A percentile compares a stretch with the other conserved stretches of the same genome.
Evolutionary conservation across 2,797 vertebrate genomes (phyloP).

Genomic region (Amniataba percoides): DNA sequence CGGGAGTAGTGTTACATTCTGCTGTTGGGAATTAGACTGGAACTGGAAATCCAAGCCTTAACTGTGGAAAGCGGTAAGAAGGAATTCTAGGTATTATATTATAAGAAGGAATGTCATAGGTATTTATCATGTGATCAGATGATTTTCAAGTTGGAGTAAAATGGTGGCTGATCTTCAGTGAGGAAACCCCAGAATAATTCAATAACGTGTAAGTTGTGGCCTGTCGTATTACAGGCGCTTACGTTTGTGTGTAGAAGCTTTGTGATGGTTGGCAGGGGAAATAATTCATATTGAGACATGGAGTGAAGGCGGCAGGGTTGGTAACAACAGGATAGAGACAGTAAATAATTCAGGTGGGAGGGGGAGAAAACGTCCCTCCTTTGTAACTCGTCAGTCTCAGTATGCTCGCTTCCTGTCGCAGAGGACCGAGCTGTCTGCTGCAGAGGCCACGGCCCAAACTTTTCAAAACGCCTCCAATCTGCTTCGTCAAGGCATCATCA

Average conservation of each 20-base stretch:
- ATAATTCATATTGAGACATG: slow-evolving; percentile 13
- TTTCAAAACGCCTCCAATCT: slow-evolving; percentile 16
- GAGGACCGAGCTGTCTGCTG: slow-evolving; percentile 1
- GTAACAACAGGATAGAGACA: background rate
- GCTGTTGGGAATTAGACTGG: slow-evolving; percentile 20
- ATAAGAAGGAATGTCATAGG: too few species aligned
- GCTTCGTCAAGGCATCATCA: slow-evolving; percentile 27
- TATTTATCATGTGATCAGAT: too few species aligned
- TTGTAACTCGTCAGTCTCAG: background rate
- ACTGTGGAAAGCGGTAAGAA: background rate
- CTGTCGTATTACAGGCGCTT: slow-evolving; percentile 1
- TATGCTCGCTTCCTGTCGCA: background rate
- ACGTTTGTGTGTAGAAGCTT: background rate
- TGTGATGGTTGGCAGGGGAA: background rate
- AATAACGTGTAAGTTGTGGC: background rate
- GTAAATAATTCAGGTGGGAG: background rate
- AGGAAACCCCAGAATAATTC: background rate
- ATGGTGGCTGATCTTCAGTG: background rate
- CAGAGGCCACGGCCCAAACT: background rate
- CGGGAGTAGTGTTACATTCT: slow-evolving; percentile 2
- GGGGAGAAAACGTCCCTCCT: background rate
- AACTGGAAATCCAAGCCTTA: slow-evolving; percentile 6
- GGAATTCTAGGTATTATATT: too few species aligned
- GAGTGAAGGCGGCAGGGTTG: slow-evolving; percentile 1
- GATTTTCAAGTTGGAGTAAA: slow-evolving; percentile 6